Percentiles rank a stretch among this genome's conserved stretches.
Evolutionary conservation across 2,113 vertebrate genomes (phyloP).

Genomic region (Anhinga rufa): DNA sequence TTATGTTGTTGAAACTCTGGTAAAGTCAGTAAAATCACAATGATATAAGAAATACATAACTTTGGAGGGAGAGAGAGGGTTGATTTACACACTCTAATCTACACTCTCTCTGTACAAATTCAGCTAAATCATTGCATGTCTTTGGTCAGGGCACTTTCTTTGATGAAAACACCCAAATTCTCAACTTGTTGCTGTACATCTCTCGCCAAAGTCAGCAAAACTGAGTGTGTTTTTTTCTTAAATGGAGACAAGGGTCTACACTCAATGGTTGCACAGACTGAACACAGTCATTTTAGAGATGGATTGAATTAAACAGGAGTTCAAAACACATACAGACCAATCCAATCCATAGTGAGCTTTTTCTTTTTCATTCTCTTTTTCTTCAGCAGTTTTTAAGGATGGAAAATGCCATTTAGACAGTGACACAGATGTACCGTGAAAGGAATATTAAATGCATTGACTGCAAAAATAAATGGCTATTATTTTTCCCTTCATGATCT

Average conservation of each 20-base stretch:
- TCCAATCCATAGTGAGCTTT: background rate
- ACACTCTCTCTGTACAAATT: background rate
- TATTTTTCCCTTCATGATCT: background rate
- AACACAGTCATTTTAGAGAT: background rate
- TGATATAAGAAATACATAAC: background rate
- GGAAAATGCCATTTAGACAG: background rate
- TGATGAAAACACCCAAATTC: background rate
- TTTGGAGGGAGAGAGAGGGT: background rate
- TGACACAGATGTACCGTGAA: background rate
- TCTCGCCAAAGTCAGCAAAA: constrained; percentile 1
- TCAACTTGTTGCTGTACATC: background rate
- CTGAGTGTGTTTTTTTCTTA: background rate
- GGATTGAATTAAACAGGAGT: background rate
- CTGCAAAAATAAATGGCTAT: constrained; percentile 16
- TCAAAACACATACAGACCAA: background rate
- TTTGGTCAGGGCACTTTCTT: background rate
- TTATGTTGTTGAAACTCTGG: background rate
- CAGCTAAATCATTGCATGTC: background rate
- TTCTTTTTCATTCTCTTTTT: background rate
- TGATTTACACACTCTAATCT: background rate
- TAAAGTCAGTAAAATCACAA: background rate
- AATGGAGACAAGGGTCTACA: background rate
- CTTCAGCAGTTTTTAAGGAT: background rate
- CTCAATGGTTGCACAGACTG: background rate
- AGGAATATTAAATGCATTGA: background rate